Conservation (phyloP, 2,797 vertebrate genomes). For the Columba guinea region DNA sequence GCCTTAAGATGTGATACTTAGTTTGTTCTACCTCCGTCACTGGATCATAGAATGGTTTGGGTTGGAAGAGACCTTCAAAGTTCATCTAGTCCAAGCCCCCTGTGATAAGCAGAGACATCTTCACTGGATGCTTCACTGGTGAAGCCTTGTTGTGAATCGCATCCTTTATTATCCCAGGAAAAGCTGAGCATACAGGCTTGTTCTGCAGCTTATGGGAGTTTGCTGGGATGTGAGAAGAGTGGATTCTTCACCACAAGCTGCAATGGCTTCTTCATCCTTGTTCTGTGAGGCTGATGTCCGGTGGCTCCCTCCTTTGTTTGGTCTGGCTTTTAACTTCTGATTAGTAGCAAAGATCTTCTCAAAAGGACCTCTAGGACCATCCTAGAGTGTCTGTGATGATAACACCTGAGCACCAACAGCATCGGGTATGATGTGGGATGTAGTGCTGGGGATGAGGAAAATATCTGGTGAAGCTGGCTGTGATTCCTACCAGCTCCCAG, state of each 20-base stretch:
- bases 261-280: background rate
- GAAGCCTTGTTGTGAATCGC: background rate
- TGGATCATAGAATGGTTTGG: no score
- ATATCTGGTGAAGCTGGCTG: accelerated
- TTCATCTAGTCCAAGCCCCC: no score
- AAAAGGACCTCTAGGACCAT: background rate
- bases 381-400: accelerated
- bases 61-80: no score
- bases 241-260: background rate
- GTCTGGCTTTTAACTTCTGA: background rate
- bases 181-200: background rate
- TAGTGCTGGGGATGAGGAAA: background rate
- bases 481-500: background rate
- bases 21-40: background rate
- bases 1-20: background rate
- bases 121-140: no score
- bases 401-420: background rate
- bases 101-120: no score
- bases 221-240: background rate
- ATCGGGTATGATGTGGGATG: accelerated
- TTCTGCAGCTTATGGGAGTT: background rate
- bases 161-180: background rate
- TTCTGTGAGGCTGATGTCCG: background rate
- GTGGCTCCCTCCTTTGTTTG: background rate
- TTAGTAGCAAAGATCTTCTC: background rate